Base-by-base conservation (phyloP, 2,797 vertebrate species). In the Halcyon leucocephala region DNA sequence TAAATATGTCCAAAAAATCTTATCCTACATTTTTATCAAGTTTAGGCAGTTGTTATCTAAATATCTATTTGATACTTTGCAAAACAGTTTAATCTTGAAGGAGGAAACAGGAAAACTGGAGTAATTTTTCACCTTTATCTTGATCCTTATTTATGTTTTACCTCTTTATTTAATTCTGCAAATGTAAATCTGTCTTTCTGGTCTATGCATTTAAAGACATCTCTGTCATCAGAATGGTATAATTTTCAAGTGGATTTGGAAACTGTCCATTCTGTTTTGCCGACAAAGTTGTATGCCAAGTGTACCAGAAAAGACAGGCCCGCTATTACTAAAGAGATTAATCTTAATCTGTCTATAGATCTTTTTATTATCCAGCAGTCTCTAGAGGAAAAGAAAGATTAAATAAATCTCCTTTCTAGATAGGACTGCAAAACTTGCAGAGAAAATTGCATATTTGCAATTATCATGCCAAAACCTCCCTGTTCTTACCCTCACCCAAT, bases 281-380 rank as follows among this genome's bases (percentile, higher is more conserved):
- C 97, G 95, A 95, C 12, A 29, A 49, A 60, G 65, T 82, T 94
- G 26, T 91, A 93, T 95, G 91, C 62, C 46, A 41, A 86, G 61
- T 21, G 61, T 86, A 95, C 74, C 89, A 97, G 81, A 84, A 96
- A 96, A 97, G 77, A 95, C 78, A 94, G 39, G 29, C 42, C 73
- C 44, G 61, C 78, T 73, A 64, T 96, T 97, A 85, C 77, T 70
- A 91, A 96, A 69, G 29, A 85, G 88, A 97, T 97, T 94, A 91
- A 95, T 95, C 94, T 97, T 97, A 97, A 97, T 98, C 82, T 95
- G 86, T 79, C 93, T 87, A 87, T 96, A 93, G 95, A 95, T 95
- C 54, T 79, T 97, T 96, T 97, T 94, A 95, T 96, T 95, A 96
- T 84, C 86, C 91, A 94, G 69, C 9, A 26, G 57, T 95, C 85